A percentile compares a stretch with the other conserved stretches of the same genome.
Evolutionary conservation across 2,888 invertebrate genomes (phyloP).

Genomic region (Pegoplata infirma): DNA sequence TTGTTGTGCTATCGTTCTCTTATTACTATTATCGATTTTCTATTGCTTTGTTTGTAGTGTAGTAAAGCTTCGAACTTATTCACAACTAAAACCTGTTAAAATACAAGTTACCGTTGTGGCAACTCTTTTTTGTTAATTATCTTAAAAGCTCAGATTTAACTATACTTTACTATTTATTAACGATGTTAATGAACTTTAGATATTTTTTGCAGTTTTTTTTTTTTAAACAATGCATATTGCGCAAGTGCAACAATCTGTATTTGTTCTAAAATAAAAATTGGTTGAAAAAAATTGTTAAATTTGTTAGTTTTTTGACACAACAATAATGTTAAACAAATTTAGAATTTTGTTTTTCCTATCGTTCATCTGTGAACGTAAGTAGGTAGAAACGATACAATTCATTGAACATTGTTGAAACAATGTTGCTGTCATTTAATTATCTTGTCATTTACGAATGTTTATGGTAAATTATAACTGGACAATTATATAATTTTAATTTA

Average conservation of each 20-base stretch:
- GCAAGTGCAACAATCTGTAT: conserved; percentile 51
- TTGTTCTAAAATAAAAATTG: conserved; percentile 18
- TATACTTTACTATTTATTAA: not conserved
- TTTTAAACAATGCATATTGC: conserved; percentile 31
- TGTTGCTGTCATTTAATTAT: conserved; percentile 20
- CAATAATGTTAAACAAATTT: conserved; percentile 9
- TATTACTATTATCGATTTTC: too few species aligned
- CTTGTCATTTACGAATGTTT: conserved; percentile 36
- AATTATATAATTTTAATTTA: not conserved
- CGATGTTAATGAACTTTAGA: conserved; percentile 52
- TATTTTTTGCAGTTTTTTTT: not conserved
- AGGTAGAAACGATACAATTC: too few species aligned
- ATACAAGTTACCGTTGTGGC: too few species aligned
- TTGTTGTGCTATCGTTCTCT: too few species aligned
- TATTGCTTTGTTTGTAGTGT: too few species aligned
- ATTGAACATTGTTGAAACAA: not conserved
- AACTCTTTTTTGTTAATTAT: conserved; percentile 5
- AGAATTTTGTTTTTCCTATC: not conserved
- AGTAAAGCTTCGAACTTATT: too few species aligned
- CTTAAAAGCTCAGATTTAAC: too few species aligned
- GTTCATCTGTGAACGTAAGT: too few species aligned
- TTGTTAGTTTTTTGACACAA: conserved; percentile 17
- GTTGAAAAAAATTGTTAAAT: not conserved
- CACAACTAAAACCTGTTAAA: too few species aligned
- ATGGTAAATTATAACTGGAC: not conserved